Base-by-base conservation (phyloP, 2,888 invertebrate genomes). In the Drosophila mercatorum region DNA sequence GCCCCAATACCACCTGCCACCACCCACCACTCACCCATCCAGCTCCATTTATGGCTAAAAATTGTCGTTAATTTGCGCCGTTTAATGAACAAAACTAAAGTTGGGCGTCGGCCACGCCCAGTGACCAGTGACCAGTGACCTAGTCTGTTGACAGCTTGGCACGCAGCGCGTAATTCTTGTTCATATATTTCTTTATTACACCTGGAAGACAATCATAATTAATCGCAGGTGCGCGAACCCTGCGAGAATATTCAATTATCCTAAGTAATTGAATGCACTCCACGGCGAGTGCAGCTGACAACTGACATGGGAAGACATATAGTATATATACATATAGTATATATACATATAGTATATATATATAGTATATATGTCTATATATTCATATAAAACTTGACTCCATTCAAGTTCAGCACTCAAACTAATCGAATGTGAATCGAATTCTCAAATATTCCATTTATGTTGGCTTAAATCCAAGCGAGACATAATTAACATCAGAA, bases 191-290 rank as follows among this genome's bases (percentile, higher is more conserved):
- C 8, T 68, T 78, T 80, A 80, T 81, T 83, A 72, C 72, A 57
- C 72, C 70, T 57, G 26, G 49, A 70, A 81, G 83, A 82, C 81
- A 74, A 78, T 76, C 83, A 70, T 78, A 78, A 78, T 78, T 74
- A 70, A 77, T 74, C 70, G 60, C 60, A 55, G 22, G 31, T 55
- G 75, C 63, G 68, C 68, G 63, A 57, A 65, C n/a, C 43, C 41
- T 38, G 46, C 58, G 52, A 47, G 58, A 47, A 22, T 31, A 55
- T 71, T 59, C 81, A 86, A 85, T 85, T 81, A 75, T 78, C 61
- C 78, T 85, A 87, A 86, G 86, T 87, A 87, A 85, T 85, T 72
- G 80, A 72, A 58, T 75, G 72, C 67, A 67, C 53, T 56, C 46
- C 52, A 12, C 17, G 2, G 7, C 34, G 62, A 40, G 17, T 38